Conservation (phyloP, 2,888 invertebrate genomes). For the Tupiocoris notatus region DNA sequence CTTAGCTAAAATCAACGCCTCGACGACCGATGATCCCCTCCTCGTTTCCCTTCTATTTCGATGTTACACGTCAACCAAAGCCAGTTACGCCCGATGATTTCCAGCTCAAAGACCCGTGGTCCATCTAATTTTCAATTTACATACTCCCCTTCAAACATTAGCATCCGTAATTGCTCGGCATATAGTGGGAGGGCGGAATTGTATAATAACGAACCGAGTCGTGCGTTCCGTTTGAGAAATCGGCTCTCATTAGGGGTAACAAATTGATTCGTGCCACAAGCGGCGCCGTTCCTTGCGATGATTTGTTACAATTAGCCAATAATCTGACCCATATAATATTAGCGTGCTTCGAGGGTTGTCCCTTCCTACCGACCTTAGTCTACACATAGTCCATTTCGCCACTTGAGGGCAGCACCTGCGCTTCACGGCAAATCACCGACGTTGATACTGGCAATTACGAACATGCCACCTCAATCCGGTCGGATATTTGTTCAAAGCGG, state of each 20-base stretch:
- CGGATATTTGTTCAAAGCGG: not conserved
- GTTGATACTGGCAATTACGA: not conserved
- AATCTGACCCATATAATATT: slow-evolving; percentile 30
- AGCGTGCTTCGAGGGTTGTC: slow-evolving; percentile 1
- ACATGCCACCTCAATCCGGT: not conserved
- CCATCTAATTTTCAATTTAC: no score
- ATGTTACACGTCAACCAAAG: no score
- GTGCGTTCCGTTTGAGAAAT: slow-evolving; percentile 8
- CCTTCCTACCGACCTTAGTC: not conserved
- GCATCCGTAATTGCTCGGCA: no score
- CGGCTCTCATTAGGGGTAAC: slow-evolving; percentile 19
- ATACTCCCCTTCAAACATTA: no score
- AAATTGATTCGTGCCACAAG: slow-evolving; percentile 10
- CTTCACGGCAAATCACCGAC: slow-evolving; percentile 11
- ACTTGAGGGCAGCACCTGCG: slow-evolving; percentile 15
- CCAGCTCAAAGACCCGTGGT: no score
- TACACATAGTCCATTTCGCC: no score
- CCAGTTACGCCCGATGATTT: no score
- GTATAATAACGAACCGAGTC: no score
- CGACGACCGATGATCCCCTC: no score
- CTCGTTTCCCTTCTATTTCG: no score
- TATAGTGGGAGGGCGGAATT: no score
- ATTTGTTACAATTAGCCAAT: slow-evolving; percentile 32
- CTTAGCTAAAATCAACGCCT: no score
- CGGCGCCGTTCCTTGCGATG: not conserved